A percentile compares a stretch with the other conserved stretches of the same genome.
Evolutionary conservation across 2,797 vertebrate genomes (phyloP).

Genomic region (Mus minutoides): DNA sequence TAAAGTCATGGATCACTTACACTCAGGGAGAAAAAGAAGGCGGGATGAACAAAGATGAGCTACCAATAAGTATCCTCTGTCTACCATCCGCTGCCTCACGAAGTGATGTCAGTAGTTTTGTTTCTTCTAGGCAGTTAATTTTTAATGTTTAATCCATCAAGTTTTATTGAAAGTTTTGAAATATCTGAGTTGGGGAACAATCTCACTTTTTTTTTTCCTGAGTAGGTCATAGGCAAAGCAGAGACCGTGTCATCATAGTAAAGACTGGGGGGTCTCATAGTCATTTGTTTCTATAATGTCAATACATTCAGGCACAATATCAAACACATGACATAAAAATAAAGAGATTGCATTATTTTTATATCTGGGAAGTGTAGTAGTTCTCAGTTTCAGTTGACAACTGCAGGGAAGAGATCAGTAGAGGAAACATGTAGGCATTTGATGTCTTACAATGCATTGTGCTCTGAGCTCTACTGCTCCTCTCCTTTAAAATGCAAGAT

Average conservation of each 20-base stretch:
- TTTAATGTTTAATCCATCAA: background rate
- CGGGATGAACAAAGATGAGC: background rate
- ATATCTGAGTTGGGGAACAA: background rate
- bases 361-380: background rate
- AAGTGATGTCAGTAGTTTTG: background rate
- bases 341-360: background rate
- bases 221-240: background rate
- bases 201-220: background rate
- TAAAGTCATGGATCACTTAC: background rate
- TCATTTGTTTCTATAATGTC: background rate
- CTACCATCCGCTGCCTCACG: background rate
- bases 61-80: background rate
- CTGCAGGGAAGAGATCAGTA: background rate
- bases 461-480: background rate
- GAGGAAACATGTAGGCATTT: background rate
- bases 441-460: background rate
- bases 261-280: background rate
- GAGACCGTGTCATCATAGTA: background rate
- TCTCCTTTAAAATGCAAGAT: constrained; percentile 33
- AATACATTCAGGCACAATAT: background rate
- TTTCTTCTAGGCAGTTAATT: background rate
- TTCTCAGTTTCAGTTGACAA: background rate
- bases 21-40: background rate
- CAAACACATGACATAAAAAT: background rate
- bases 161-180: background rate